Evolutionary conservation across 1,140 invertebrate species (phyloP).

Genomic region (Subanguina moxae): DNA sequence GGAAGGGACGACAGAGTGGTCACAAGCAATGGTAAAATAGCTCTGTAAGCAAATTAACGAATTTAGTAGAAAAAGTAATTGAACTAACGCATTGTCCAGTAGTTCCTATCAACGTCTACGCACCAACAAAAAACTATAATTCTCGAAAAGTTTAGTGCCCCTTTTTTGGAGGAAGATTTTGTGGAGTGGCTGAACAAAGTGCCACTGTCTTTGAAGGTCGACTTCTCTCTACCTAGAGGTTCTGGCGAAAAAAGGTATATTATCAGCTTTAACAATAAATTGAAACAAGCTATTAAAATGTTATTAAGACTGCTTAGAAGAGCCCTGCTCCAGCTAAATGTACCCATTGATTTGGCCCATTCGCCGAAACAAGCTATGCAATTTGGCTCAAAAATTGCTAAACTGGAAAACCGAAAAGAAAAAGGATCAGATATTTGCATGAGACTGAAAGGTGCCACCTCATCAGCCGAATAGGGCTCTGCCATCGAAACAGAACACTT

Average conservation of each 20-base stretch:
- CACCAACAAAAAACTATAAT: neutral
- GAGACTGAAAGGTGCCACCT: constrained; percentile 8
- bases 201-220: constrained; percentile 73
- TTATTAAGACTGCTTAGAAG: constrained; percentile 71
- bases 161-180: constrained; percentile 89
- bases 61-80: no score
- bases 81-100: no score
- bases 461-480: no score
- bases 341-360: constrained; percentile 66
- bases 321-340: constrained; percentile 61
- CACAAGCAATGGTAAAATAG: constrained; percentile 63
- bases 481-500: no score
- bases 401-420: constrained; percentile 70
- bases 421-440: constrained; percentile 70
- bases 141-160: constrained; percentile 67
- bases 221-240: constrained; percentile 66
- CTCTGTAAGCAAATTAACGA: constrained; percentile 36
- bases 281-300: no score
- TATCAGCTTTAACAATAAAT: no score
- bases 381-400: constrained; percentile 93
- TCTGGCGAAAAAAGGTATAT: constrained; percentile 76
- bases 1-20: constrained; percentile 85
- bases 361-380: constrained; percentile 88
- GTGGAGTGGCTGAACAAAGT: constrained; percentile 68
- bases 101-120: no score